These are phyloP conservation scores for Monodelphis domestica DNA, from an alignment of 2,797 vertebrate genomes.

Conservation along the genomic window DNA sequence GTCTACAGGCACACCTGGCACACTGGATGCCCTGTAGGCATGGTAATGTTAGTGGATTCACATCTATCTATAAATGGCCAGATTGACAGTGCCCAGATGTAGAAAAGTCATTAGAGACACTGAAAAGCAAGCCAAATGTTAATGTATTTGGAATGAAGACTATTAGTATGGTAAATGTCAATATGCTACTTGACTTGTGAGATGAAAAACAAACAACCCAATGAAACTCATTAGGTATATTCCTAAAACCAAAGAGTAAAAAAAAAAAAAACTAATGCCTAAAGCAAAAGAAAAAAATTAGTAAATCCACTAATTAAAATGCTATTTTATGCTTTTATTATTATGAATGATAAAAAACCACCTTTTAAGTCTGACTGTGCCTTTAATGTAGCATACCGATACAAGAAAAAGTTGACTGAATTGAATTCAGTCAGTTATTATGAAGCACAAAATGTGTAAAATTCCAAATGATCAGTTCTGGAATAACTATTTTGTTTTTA, in stretches of 20 bases:
- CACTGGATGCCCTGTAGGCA: neutral
- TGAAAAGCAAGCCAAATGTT: neutral
- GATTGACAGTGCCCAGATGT: neutral
- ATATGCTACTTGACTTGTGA: neutral
- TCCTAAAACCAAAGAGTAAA: slow-evolving; percentile 8
- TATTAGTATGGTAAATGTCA: slow-evolving; percentile 8
- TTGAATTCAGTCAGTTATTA: neutral
- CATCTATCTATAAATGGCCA: neutral
- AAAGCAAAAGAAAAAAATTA: neutral
- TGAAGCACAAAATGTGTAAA: slow-evolving; percentile 12
- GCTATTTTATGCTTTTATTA: slow-evolving; percentile 6
- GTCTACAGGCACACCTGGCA: neutral
- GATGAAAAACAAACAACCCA: neutral
- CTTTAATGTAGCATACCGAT: slow-evolving; percentile 12
- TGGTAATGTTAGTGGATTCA: neutral
- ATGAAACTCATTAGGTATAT: slow-evolving; percentile 5
- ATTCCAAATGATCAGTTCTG: slow-evolving; percentile 28
- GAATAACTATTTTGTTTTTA: neutral
- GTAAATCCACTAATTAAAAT: slow-evolving; percentile 30
- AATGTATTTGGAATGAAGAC: neutral
- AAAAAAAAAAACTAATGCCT: neutral
- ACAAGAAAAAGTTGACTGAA: slow-evolving; percentile 29
- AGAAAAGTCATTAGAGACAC: neutral
- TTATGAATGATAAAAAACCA: neutral
- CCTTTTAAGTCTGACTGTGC: slow-evolving; percentile 34